Evolutionary conservation across 2,113 vertebrate species (phyloP).

Genomic region (Pomatostomus ruficeps): DNA sequence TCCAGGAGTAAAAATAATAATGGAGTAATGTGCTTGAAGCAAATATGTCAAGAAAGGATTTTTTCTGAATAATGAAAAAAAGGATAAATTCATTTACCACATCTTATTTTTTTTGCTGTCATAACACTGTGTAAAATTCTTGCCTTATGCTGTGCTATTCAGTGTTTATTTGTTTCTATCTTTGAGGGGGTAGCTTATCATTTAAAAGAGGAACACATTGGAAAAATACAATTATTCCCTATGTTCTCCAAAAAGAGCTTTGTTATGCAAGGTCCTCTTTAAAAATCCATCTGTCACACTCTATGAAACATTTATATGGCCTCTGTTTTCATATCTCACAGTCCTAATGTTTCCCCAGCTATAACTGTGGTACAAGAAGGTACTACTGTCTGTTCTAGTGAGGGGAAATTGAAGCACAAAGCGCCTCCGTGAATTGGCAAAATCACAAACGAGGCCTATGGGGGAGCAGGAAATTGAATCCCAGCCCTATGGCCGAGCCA

Average conservation of each 20-base stretch:
- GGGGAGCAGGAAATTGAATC: conserved; percentile 11
- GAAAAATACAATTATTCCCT: background rate
- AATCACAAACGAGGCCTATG: conserved; percentile 2
- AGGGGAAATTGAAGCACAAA: conserved; percentile 12
- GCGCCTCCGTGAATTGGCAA: background rate
- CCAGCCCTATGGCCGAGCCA: background rate
- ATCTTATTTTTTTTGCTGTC: background rate
- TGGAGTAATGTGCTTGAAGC: background rate
- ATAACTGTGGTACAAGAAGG: background rate
- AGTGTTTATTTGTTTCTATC: background rate
- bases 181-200: background rate
- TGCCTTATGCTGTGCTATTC: background rate
- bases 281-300: background rate
- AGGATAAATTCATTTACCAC: background rate
- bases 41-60: background rate
- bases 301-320: background rate
- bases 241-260: background rate
- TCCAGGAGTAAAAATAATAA: background rate
- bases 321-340: background rate
- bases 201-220: background rate
- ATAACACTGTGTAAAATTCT: background rate
- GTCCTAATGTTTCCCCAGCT: background rate
- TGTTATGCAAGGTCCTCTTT: background rate
- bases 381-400: background rate
- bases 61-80: background rate